Evolutionary conservation across 1,140 invertebrate species (phyloP), one percentile per base, ranked within the genome.

Genomic region (Laupala kohalensis): DNA sequence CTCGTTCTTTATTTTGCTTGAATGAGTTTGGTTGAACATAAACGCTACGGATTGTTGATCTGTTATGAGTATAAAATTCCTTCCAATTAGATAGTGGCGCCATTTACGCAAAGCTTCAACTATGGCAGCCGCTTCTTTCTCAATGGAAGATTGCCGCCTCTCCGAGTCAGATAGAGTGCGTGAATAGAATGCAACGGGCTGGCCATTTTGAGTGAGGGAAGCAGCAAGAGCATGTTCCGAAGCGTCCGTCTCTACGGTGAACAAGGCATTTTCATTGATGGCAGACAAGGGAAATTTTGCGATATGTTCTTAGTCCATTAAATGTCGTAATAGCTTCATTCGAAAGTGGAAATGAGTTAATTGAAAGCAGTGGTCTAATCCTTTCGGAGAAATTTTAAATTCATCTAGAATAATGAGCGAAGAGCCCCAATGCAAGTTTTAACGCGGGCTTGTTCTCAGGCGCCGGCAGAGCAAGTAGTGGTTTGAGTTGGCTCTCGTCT

Each of bases 1-100:
- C 3, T 77, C 73, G 74, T 76, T 76, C 69, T 77, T 78, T 15
- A 78, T 77, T 71, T 77, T 77, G 25, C 73, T 70, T 62, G 65
- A 27, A 29, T 67, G 25, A 25, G 76, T 74, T 27, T 24, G 23
- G 64, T 75, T 27, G 70, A 77, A 76, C 73, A 77, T 78, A 68
- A 77, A 74, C 1, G 69, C 28, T 3, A 77, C 73, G 23, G 73
- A 76, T 64, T 66, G 15, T 69, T 77, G 74, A 65, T 76, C 74
- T 19, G 75, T 76, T 15, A 77, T 74, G 12, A 77, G n/a, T 30
- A 64, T 63, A 73, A 77, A 77, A 64, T 75, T 71, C 23, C 67
- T 30, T 5, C 74, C 74, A 6, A 76, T 28, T 12, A 77, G 69
- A 62, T 66, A 74, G 62, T 75, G 73, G 28, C 70, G 70, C 76